Conservation (phyloP, 2,888 invertebrate genomes). For the Apoda limacodes region DNA sequence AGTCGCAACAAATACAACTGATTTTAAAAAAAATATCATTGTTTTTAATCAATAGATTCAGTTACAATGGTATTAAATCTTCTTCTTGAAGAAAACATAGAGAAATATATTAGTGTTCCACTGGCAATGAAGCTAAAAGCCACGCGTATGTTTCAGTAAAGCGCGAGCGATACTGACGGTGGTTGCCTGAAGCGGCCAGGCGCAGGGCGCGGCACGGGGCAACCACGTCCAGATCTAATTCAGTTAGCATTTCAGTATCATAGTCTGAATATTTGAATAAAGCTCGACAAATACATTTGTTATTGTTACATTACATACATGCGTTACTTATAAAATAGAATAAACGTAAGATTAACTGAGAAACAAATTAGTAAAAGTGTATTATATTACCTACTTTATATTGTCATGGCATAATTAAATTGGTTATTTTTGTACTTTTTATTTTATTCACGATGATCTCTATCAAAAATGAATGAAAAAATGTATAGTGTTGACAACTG, state of each 20-base stretch:
- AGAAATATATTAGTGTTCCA: constrained; percentile 6
- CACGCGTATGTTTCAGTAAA: constrained; percentile 24
- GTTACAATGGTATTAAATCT: too few species aligned
- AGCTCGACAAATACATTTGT: constrained; percentile 1
- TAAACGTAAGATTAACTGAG: constrained; percentile 4
- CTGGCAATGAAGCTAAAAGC: constrained; percentile 8
- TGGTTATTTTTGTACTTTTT: too few species aligned
- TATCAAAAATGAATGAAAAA: too few species aligned
- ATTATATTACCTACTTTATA: too few species aligned
- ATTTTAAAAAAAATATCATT: too few species aligned
- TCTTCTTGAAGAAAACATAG: constrained; percentile 1
- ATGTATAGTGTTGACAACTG: too few species aligned
- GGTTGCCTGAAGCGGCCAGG: constrained; percentile 23
- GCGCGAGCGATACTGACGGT: constrained; percentile 32
- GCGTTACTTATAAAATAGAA: constrained; percentile 8
- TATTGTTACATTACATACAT: constrained; percentile 10
- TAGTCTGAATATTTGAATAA: constrained; percentile 3
- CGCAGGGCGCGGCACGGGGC: constrained; percentile 30
- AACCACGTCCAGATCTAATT: constrained; percentile 37
- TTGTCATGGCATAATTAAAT: too few species aligned
- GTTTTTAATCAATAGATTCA: too few species aligned
- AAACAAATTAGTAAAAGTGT: constrained; percentile 7
- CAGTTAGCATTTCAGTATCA: constrained; percentile 30
- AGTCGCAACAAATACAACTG: too few species aligned
- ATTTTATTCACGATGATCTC: too few species aligned